Evolutionary conservation across 2,888 invertebrate species (phyloP), one percentile per base, ranked within the genome.

Genomic region (Bembecia ichneumoniformis): DNA sequence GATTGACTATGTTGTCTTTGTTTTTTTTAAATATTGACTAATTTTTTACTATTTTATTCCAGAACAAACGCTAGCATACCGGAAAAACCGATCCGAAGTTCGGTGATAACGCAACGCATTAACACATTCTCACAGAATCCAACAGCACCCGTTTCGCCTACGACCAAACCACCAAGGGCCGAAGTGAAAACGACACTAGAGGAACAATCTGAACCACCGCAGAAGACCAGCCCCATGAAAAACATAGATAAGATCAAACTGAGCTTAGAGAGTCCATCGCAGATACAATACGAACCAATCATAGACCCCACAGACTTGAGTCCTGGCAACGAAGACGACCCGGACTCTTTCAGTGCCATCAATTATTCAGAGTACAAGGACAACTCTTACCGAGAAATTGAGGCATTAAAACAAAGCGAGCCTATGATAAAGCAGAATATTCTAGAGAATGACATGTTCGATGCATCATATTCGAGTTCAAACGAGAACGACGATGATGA

Each of bases 81-180:
- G 47, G 91, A 91, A 48, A 92, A 92, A 56, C 92, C 92, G 3
- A 87, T 90, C 28, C 88, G 92, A 45, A 90, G 89, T 68, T 92
- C 92, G 0, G 89, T 90, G 7, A 89, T 91, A 63, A 89, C 91
- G 11, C 91, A 91, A 64, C 87, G 90, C 40, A 90, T 90, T 53
- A 90, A 89, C 73, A 87, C 88, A 5, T 87, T 90, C 71, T 75
- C 78, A 2, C 77, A 71, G 49, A 15, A 44, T 11, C 11, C 44
- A 17, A 13, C 13, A 3, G 62, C 61, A 17, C 70, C 62, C 16
- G 54, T 68, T 0, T 58, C 68, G 0, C 63, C 62, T 1, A 69
- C 73, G 0, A 62, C 60, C 3, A 67, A 71, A 1, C 65, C 64
- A 1, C 70, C 77, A 34, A 55, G n/a, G 49, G 36, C 7, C 52